A percentile compares a stretch with the other conserved stretches of the same genome.
Evolutionary conservation across 2,797 vertebrate genomes (phyloP).

Genomic region (Schizopygopsis pylzovi): DNA sequence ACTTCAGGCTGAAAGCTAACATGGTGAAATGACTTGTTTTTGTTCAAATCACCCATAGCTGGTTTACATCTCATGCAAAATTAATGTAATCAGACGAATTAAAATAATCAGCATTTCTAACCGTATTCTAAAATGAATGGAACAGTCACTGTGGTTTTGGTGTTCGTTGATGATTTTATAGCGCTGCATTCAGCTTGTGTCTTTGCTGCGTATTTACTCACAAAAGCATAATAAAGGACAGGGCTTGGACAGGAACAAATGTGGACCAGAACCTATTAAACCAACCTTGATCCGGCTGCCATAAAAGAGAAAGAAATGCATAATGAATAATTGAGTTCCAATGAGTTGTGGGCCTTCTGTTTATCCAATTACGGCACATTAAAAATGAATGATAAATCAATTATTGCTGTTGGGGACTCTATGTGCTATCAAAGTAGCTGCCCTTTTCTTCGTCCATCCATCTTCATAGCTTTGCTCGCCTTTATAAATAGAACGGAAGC

Average conservation of each 20-base stretch:
- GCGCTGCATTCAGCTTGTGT: constrained; percentile 14
- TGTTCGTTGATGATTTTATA: background rate
- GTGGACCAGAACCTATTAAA: constrained; percentile 45
- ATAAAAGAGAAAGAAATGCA: constrained; percentile 61
- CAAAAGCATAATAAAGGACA: constrained; percentile 27
- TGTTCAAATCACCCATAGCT: background rate
- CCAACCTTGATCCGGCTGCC: constrained; percentile 60
- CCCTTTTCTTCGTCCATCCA: constrained; percentile 20
- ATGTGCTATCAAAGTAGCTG: constrained; percentile 53
- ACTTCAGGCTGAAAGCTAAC: background rate
- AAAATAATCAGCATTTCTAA: constrained; percentile 9
- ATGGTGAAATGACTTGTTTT: constrained; percentile 14
- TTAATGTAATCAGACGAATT: constrained; percentile 14
- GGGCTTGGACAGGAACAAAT: constrained; percentile 30
- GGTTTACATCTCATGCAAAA: constrained; percentile 22
- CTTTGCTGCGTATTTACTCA: constrained; percentile 26
- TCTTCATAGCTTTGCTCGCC: constrained; percentile 23
- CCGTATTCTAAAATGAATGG: background rate
- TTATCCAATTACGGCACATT: constrained; percentile 76
- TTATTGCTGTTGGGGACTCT: constrained; percentile 64
- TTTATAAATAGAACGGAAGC: constrained; percentile 23
- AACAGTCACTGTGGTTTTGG: background rate
- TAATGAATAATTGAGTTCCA: constrained; percentile 72
- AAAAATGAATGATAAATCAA: constrained; percentile 77
- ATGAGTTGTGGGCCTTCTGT: constrained; percentile 69